Evolutionary conservation across 2,797 vertebrate genomes (phyloP).

Genomic region (Acanthis flammea): DNA sequence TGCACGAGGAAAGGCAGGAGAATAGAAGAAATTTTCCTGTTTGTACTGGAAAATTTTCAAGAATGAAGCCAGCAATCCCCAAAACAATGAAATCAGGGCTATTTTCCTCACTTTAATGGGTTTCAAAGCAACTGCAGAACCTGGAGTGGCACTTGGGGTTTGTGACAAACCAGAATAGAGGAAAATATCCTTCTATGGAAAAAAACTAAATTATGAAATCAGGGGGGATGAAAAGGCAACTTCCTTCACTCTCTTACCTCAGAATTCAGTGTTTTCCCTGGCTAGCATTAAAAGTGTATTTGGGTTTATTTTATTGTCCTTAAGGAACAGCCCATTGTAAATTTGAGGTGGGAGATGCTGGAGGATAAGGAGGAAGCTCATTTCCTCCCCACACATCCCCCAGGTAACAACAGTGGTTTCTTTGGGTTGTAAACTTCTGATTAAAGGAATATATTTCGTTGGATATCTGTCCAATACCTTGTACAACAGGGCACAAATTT

Average conservation of each 20-base stretch:
- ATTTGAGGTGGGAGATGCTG: neutral
- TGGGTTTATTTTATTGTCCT: neutral
- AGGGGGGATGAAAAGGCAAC: neutral
- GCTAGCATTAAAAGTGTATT: neutral
- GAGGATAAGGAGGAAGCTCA: neutral
- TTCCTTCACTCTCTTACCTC: neutral
- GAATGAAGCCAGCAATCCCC: neutral
- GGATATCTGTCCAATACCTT: neutral
- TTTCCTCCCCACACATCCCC: neutral
- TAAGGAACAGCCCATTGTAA: neutral
- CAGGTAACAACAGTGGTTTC: neutral
- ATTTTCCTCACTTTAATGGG: neutral
- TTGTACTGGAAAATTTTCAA: neutral
- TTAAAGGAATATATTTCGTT: neutral
- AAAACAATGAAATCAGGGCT: neutral
- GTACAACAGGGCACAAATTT: neutral
- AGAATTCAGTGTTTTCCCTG: neutral
- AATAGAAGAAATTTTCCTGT: neutral
- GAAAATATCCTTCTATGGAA: neutral
- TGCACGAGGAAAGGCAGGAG: neutral
- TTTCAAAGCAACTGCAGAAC: neutral
- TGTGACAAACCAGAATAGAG: neutral
- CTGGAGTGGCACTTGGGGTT: neutral
- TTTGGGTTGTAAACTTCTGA: neutral
- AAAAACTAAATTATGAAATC: neutral